A percentile compares a stretch with the other conserved stretches of the same genome.
Conservation (phyloP, 2,888 invertebrate genomes). For the Napeogenes sylphis region DNA sequence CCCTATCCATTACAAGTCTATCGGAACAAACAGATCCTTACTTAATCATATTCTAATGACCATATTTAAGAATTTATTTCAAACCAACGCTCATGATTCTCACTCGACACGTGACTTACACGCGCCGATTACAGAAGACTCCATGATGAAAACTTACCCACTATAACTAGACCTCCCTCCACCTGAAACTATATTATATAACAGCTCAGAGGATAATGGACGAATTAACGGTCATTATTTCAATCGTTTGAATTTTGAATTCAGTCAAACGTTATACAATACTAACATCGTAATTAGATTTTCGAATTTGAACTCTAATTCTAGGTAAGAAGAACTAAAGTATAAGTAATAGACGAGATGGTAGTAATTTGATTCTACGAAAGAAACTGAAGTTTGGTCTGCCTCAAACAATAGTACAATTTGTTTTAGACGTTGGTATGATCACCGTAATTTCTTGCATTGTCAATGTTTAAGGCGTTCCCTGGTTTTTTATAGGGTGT, state of each 20-base stretch:
- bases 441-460: conserved; percentile 52
- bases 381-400: conserved; percentile 44
- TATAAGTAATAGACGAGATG: conserved; percentile 23
- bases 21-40: conserved; percentile 55
- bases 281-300: conserved; percentile 7
- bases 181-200: neutral
- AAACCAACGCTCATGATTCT: conserved; percentile 68
- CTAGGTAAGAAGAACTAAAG: conserved; percentile 17
- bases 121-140: conserved; percentile 51
- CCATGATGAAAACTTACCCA: conserved; percentile 54
- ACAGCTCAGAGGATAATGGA: conserved; percentile 37
- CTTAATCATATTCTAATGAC: conserved; percentile 69
- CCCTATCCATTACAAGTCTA: conserved; percentile 68
- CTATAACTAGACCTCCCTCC: conserved; percentile 29
- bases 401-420: conserved; percentile 48
- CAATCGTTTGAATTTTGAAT: conserved; percentile 64
- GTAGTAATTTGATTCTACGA: conserved; percentile 46
- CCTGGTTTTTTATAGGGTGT: conserved; percentile 38
- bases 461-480: conserved; percentile 50
- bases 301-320: conserved; percentile 22
- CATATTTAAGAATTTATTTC: conserved; percentile 71
- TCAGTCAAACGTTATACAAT: conserved; percentile 31
- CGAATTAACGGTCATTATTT: conserved; percentile 58
- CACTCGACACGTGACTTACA: conserved; percentile 64
- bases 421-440: conserved; percentile 32